Percentiles rank a stretch among this genome's conserved stretches.
Evolutionary conservation across 2,797 vertebrate species (phyloP).

Genomic region (Alauda arvensis): DNA sequence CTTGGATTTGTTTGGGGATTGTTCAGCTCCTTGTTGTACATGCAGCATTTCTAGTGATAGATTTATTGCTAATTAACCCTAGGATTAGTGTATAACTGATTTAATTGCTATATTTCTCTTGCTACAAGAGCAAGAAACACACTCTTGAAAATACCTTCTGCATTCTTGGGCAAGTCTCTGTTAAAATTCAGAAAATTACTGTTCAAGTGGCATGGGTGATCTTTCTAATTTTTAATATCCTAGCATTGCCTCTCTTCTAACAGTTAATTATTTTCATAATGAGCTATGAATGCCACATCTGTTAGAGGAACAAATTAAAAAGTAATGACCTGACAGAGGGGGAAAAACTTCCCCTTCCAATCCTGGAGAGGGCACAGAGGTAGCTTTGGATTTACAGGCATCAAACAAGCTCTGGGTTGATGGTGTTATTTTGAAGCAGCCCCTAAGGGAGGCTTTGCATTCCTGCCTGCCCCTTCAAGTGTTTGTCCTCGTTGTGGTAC

Average conservation of each 20-base stretch:
- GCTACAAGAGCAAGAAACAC: not conserved
- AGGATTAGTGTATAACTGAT: not conserved
- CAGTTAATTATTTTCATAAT: not conserved
- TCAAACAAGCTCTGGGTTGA: not conserved
- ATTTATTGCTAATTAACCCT: not conserved
- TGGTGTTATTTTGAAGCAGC: not conserved
- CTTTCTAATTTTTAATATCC: not conserved
- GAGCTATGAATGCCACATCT: not conserved
- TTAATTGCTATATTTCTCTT: not conserved
- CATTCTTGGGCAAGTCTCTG: not conserved
- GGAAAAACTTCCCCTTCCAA: not conserved
- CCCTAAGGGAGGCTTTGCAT: not conserved
- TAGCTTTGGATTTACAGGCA: not conserved
- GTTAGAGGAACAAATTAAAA: not conserved
- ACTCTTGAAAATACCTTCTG: not conserved
- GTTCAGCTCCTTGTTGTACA: not conserved
- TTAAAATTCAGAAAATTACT: not conserved
- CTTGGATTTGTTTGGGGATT: not conserved
- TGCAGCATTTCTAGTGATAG: not conserved
- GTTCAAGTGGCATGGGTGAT: not conserved
- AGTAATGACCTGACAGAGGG: rapidly evolving
- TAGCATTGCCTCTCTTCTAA: not conserved
- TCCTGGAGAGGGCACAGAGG: not conserved
- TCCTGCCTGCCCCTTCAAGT: not conserved
- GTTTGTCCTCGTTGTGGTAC: not conserved